phyloP scores from a whole-genome alignment of 1,140 invertebrate genomes.

The Zaprionus nigranus region DNA sequence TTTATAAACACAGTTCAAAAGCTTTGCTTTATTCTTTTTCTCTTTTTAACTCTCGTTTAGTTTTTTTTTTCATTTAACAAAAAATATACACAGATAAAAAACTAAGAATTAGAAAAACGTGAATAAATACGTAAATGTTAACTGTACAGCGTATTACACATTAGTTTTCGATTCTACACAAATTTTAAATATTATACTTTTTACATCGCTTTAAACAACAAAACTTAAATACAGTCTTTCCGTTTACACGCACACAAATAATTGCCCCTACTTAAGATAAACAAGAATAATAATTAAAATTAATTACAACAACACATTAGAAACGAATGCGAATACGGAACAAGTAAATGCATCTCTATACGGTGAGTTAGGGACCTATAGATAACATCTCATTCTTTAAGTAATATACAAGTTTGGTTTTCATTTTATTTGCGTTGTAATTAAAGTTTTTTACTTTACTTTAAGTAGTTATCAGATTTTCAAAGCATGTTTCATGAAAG shows the following conservation, averaged over 20 bases:
- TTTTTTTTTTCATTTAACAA: conserved; percentile 58
- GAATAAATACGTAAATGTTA: conserved; percentile 63
- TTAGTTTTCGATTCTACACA: conserved; percentile 26
- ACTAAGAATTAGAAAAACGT: conserved; percentile 58
- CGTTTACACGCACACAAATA: conserved; percentile 77
- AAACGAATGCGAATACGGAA: conserved; percentile 11
- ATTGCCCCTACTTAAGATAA: conserved; percentile 79
- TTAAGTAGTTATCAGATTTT: conserved; percentile 6
- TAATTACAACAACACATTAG: conserved; percentile 22
- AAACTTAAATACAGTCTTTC: conserved; percentile 82
- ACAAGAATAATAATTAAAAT: conserved; percentile 46
- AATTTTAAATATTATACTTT: conserved; percentile 19
- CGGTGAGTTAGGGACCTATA: not conserved
- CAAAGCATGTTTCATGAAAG: conserved; percentile 6
- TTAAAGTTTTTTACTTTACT: not conserved
- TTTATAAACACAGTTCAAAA: conserved; percentile 15
- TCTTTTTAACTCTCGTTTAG: conserved; percentile 50
- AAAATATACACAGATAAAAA: conserved; percentile 71
- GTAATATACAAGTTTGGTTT: conserved; percentile 35
- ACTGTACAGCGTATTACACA: conserved; percentile 47
- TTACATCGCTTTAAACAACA: conserved; percentile 66
- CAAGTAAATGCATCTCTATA: conserved; percentile 10
- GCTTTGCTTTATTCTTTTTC: conserved; percentile 46
- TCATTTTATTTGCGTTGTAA: not conserved
- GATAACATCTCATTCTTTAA: not conserved